phyloP scores from a whole-genome alignment of 2,888 invertebrate genomes.

The Papilio gigon region DNA sequence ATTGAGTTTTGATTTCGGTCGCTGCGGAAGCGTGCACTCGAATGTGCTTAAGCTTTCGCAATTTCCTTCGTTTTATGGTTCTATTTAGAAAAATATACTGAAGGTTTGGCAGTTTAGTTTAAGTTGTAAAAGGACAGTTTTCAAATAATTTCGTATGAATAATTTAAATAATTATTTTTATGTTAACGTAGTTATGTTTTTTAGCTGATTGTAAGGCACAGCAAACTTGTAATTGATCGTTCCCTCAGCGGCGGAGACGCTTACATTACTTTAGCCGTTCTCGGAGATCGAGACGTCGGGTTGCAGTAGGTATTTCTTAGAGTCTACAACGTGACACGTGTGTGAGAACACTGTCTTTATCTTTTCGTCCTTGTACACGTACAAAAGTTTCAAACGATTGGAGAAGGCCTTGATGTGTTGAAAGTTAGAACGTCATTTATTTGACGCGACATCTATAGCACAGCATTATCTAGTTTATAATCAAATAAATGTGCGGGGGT shows the following conservation, averaged over 20 bases:
- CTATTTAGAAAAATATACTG: neutral
- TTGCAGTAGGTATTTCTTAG: no score
- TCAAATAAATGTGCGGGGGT: conserved; percentile 8
- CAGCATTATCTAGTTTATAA: conserved; percentile 19
- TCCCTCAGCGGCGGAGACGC: no score
- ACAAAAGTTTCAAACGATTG: neutral
- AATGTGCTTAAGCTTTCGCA: conserved; percentile 12
- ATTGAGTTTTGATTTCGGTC: conserved; percentile 29
- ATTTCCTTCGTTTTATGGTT: conserved; percentile 11
- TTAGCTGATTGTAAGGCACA: no score
- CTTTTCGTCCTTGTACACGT: no score
- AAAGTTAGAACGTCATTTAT: neutral
- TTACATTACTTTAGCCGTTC: neutral
- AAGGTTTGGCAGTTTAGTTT: neutral
- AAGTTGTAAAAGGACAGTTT: no score
- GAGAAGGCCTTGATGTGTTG: neutral
- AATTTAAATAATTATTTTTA: neutral
- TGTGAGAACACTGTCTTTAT: no score
- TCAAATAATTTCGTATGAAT: neutral
- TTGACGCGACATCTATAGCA: conserved; percentile 14
- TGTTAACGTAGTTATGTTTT: no score
- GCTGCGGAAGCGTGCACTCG: conserved; percentile 19
- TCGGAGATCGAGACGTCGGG: no score
- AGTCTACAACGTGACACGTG: no score
- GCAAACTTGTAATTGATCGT: no score